Conservation (phyloP, 2,797 vertebrate species). For the Cryptoprocta ferox region DNA sequence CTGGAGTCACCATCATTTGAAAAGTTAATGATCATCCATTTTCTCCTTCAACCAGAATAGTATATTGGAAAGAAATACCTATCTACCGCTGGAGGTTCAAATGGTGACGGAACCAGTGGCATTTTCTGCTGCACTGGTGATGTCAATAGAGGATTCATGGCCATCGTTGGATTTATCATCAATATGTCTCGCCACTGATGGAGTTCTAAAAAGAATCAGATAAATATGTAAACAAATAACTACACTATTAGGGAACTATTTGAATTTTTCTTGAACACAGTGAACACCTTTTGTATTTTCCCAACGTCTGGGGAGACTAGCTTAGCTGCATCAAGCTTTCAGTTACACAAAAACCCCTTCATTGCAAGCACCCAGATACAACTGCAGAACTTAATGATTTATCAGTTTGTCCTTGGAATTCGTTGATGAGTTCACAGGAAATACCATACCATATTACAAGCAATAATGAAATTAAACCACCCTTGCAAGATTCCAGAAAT, state of each 20-base stretch:
- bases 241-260: neutral
- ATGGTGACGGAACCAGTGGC: conserved; percentile 90
- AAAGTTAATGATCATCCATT: neutral
- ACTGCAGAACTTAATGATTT: neutral
- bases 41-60: neutral
- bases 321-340: neutral
- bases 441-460: neutral
- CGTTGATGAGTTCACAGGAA: neutral
- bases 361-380: neutral
- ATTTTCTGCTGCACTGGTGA: conserved; percentile 92
- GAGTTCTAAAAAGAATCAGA: conserved; percentile 89
- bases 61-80: conserved; percentile 86
- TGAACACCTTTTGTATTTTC: neutral
- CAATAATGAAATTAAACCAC: conserved; percentile 17
- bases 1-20: neutral
- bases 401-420: neutral
- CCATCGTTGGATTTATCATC: conserved; percentile 94
- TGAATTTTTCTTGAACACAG: conserved; percentile 34
- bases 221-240: conserved; percentile 7
- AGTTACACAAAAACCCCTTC: neutral
- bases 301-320: neutral
- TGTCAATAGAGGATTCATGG: conserved; percentile 93
- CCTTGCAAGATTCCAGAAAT: conserved; percentile 43
- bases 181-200: conserved; percentile 93
- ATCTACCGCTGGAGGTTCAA: conserved; percentile 92